A percentile compares a stretch with the other conserved stretches of the same genome.
These are phyloP conservation scores for Laspeyria flexula DNA, from an alignment of 2,888 invertebrate genomes.

Conservation along the genomic window DNA sequence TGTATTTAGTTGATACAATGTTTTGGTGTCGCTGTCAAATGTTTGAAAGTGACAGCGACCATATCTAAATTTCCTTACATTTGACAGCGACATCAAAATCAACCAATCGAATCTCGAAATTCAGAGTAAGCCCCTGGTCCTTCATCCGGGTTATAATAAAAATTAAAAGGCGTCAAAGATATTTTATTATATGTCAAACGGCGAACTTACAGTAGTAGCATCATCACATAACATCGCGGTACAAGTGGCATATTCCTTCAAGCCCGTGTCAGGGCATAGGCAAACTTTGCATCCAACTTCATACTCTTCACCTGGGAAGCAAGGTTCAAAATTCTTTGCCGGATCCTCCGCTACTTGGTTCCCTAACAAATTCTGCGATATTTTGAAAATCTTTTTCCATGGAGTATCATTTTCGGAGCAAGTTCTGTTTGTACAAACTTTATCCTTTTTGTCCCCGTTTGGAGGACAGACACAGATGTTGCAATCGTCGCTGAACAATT, in stretches of 20 bases:
- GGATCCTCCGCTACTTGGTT: conserved; percentile 47
- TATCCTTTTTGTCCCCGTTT: conserved; percentile 66
- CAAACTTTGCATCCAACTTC: conserved; percentile 73
- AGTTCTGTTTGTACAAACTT: conserved; percentile 65
- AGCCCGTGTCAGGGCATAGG: conserved; percentile 74
- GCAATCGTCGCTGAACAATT: conserved; percentile 73
- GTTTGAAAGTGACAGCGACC: no score
- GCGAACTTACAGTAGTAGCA: conserved; percentile 23
- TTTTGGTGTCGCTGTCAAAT: no score
- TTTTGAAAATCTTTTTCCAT: conserved; percentile 64
- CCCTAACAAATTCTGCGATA: conserved; percentile 58
- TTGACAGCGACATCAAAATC: no score
- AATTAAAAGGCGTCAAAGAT: background rate
- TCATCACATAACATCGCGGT: conserved; percentile 58
- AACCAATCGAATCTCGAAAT: no score
- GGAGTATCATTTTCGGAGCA: conserved; percentile 58
- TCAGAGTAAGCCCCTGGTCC: no score
- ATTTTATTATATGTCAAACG: background rate
- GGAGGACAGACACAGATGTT: conserved; percentile 79
- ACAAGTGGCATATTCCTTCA: conserved; percentile 69
- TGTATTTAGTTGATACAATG: no score
- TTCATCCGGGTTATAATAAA: background rate
- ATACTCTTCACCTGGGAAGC: conserved; percentile 78
- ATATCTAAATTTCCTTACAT: no score
- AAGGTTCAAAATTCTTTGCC: conserved; percentile 61